phyloP scores from a whole-genome alignment of 2,888 invertebrate genomes.

The Ophion costatus region DNA sequence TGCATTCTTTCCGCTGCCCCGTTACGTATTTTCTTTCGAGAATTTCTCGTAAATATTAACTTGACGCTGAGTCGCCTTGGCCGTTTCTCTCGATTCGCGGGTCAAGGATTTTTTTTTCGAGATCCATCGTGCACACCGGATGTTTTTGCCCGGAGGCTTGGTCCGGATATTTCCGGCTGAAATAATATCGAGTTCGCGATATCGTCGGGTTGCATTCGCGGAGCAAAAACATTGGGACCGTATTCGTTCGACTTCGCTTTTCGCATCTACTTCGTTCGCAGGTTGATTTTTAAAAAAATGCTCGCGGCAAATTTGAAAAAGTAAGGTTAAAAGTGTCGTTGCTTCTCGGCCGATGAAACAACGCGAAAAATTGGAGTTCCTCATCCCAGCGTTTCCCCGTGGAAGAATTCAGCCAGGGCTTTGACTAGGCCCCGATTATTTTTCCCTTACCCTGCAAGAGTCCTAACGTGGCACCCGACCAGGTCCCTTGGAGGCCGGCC shows the following conservation, averaged over 20 bases:
- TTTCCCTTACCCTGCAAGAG: too few species aligned
- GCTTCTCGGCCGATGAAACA: background rate
- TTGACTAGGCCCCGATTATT: too few species aligned
- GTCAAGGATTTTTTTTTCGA: background rate
- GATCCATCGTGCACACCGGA: background rate
- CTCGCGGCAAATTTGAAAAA: background rate
- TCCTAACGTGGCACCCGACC: too few species aligned
- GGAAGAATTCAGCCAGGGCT: too few species aligned
- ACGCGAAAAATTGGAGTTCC: background rate
- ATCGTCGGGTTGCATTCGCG: background rate
- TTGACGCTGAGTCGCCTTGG: conserved; percentile 25
- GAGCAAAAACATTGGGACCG: background rate
- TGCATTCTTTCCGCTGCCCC: conserved; percentile 14
- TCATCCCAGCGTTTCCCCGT: background rate
- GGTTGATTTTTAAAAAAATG: conserved; percentile 10
- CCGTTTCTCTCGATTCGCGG: conserved; percentile 8
- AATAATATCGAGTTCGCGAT: conserved; percentile 18
- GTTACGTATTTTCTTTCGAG: conserved; percentile 34
- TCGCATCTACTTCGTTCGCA: background rate
- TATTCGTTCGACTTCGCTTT: background rate
- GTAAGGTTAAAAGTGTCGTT: background rate
- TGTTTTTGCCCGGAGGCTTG: conserved; percentile 23
- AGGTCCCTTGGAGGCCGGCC: too few species aligned
- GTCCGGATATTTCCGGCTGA: conserved; percentile 6
- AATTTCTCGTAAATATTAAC: conserved; percentile 50